These are phyloP conservation scores for Paedocypris micromegethes DNA, from an alignment of 2,797 vertebrate species.

Conservation along the genomic window DNA sequence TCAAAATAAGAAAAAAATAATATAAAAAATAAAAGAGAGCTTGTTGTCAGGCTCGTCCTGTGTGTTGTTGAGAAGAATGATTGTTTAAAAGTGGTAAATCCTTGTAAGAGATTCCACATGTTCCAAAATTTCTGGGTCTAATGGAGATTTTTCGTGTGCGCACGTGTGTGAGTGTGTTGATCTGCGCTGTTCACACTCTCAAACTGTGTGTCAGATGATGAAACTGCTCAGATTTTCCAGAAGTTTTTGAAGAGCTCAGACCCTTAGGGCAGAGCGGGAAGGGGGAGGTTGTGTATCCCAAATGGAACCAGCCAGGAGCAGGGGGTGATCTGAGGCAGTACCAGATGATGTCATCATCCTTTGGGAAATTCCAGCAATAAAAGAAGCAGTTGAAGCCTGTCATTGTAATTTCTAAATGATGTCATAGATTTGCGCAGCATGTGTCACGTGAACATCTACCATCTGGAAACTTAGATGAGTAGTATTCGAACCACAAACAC, in stretches of 20 bases:
- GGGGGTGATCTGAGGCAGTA: constrained; percentile 43
- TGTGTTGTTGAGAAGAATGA: too few relatives aligned
- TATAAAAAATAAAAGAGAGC: too few relatives aligned
- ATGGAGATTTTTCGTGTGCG: too few relatives aligned
- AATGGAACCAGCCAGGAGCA: constrained; percentile 33
- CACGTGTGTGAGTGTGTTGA: too few relatives aligned
- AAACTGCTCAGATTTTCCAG: constrained; percentile 5
- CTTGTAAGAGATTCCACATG: too few relatives aligned
- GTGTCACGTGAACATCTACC: constrained; percentile 26
- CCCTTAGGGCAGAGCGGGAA: constrained; percentile 36
- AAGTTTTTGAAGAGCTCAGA: constrained; percentile 8
- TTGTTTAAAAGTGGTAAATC: too few relatives aligned
- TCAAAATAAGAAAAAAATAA: neutral
- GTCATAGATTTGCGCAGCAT: constrained; percentile 54
- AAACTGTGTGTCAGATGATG: constrained; percentile 1
- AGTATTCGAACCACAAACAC: constrained; percentile 13
- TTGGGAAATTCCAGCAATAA: constrained; percentile 63
- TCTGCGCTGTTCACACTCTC: neutral
- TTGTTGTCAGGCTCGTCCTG: too few relatives aligned
- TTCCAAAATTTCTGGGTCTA: too few relatives aligned
- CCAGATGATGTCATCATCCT: constrained; percentile 68
- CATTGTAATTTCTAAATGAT: constrained; percentile 57
- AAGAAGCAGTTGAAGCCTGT: constrained; percentile 60
- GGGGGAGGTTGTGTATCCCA: constrained; percentile 44
- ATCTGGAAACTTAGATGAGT: constrained; percentile 1